Base-by-base conservation (phyloP, 1,140 invertebrate genomes). In the Scylla paramamosain region DNA sequence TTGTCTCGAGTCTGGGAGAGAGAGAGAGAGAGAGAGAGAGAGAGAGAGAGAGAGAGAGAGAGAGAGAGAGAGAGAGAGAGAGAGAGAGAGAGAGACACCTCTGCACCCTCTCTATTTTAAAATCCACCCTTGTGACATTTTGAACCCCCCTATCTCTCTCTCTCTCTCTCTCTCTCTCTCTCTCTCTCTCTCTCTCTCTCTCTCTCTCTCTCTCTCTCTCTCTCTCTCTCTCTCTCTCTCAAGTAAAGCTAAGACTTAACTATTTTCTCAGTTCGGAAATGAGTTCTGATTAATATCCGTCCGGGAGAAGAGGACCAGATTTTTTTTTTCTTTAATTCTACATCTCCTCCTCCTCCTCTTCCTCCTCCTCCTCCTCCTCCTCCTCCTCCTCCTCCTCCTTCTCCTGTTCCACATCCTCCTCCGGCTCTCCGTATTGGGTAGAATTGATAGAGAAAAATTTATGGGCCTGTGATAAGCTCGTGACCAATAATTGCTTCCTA, bases 401-500 rank as follows among this genome's bases (percentile, higher is more conserved):
- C n/a, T 28, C 14, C 31, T 39, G 0, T 77, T n/a, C 32, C 32
- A 20, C 87, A 20, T 48, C 87, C 31, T 89, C 32, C 39, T 90
- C 39, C 39, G 29, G 45, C 39, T 46, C 39, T 90, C 88, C 88
- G 48, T 90, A 90, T 46, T 90, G 88, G 67, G 67, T n/a, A 77
- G 25, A 77, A 77, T 77, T 77, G 67, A 77, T 77, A 77, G 67
- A 77, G 67, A 77, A 77, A 77, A 77, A 77, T 77, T 77, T 77
- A 77, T 77, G 67, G 67, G 67, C 67, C 67, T 77, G 67, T 77
- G 67, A n/a, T 77, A 77, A 77, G 67, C 67, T 77, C 67, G 20
- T n/a, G 39, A 7, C 87, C 39, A 45, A 92, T 92, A 92, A 92
- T 77, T 92, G 67, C 59, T 92, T 92, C 91, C 59, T 92, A 32